Evolutionary conservation across 2,888 invertebrate genomes (phyloP), one percentile per base, ranked within the genome.

Genomic region (Orthosia incerta): DNA sequence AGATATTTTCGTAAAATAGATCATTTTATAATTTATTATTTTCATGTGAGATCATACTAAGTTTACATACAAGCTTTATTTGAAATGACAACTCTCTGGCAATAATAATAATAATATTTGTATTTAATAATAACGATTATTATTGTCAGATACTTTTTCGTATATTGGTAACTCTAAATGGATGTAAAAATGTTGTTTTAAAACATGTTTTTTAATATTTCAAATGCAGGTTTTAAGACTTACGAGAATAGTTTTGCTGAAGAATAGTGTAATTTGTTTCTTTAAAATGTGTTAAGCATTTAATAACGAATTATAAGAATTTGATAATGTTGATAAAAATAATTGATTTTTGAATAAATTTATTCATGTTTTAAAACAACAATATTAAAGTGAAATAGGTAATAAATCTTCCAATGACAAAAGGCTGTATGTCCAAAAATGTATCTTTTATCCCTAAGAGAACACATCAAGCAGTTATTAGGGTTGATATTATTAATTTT

Each of bases 31-130:
- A 56, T 65, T 71, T 73, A 53, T 74, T 70, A 45, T 74, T 76
- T 81, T 80, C 63, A 46, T 76, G 78, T 85, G 85, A 85, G 85
- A 85, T 85, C 85, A 85, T 80, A 85, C 83, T 82, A 85, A 82
- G 65, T 71, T 78, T 71, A 79, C 71, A 71, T 69, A 66, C 56
- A 72, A 76, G 82, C 71, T 63, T 84, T 60, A 55, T 62, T 84
- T 65, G 26, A 57, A 70, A 76, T 60, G 16, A 61, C 20, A 53
- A 59, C 0, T n/a, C 26, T 80, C 70, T 82, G 73, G 55, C 72
- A 84, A 73, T 84, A 82, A 84, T 84, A 80, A 80, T 80, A 75
- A 56, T 51, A 50, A 50, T 53, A 63, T 57, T 59, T 55, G 1
- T 26, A 45, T 59, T 76, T 23, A 59, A 75, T 80, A 68, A 68